Evolutionary conservation across 1,140 invertebrate genomes (phyloP), one percentile per base, ranked within the genome.

Genomic region (Temnothorax nylanderi): DNA sequence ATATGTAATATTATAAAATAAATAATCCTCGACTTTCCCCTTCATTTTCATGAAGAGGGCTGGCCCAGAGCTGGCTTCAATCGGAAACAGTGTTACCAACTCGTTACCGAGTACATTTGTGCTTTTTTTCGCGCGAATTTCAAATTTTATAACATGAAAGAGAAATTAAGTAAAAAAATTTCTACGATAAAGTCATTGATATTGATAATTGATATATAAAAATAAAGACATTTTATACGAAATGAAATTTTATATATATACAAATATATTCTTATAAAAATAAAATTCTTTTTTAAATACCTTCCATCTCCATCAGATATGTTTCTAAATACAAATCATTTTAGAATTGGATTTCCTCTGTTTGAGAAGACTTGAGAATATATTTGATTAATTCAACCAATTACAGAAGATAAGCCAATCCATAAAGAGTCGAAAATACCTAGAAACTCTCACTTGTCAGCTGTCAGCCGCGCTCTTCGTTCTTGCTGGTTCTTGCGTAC

Each of bases 271-370:
- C 11, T 47, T 65, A 41, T 65, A 41, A 65, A 65, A 65, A 6
- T n/a, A n/a, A 41, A 41, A 37, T 65, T 41, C 18, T 41, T 65
- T 65, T 65, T 21, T 65, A 65, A 65, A 64, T 64, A 64, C 5
- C 34, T 64, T 37, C 16, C 11, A n/a, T 32, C 26, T 64, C 16
- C 8, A 37, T 18, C 7, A 64, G 37, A 64, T 62, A 34, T 16
- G 13, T 16, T 18, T 51, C 21, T 60, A 18, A 10, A 18, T 54
- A 6, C 7, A 11, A 26, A 58, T 58, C 26, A 6, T 64, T 64
- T 64, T n/a, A 62, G 32, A 65, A 37, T 65, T 8, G 8, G 8
- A 65, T 10, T 6, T 62, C 13, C 16, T 62, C 4, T 34, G 13
- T 65, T 65, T 56, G 21, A 56, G 8, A 56, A 56, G 44, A 47